Evolutionary conservation across 2,797 vertebrate genomes (phyloP), one percentile per base, ranked within the genome.

Genomic region (Nasua narica): DNA sequence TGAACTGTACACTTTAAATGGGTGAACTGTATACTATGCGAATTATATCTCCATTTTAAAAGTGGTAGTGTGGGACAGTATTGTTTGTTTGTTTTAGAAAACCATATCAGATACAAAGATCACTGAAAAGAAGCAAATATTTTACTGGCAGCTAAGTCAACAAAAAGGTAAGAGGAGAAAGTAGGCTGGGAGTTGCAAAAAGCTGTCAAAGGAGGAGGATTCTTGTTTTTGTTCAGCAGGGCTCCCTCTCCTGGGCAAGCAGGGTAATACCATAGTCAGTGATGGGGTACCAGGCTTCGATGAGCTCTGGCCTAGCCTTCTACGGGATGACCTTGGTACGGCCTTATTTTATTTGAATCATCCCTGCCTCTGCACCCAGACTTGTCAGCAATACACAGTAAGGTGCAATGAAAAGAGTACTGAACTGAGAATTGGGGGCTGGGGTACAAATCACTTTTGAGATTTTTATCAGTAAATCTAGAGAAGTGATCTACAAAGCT

Each of bases 221-320:
- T 35, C 77, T 46, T 27, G 40, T 65, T 89, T 92, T 62, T 82
- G 37, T 56, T 92, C 58, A 54, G 35, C 60, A 72, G 50, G 29
- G 86, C 52, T 79, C 69, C 74, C 83, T 96, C 85, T 95, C 21
- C 54, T 46, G 76, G 91, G 35, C 10, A 93, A 89, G n/a, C 65
- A 69, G 43, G 74, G 19, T 40, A 74, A 70, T 27, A 85, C 10
- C 81, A 88, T 1, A 27, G 23, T 27, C 3, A 25, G 69, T n/a
- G 54, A 87, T 43, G n/a, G 67, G 46, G 23, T 54, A 65, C 37
- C 1, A 1, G n/a, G 35, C 72, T 18, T 65, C 56, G 29, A 19
- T 4, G 56, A 87, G 40, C 32, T 87, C 67, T 19, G 50, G 32
- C 15, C 29, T 11, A 65, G 62, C 46, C 46, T 91, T 91, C 29